phyloP scores from a whole-genome alignment of 1,140 invertebrate genomes.

The Heliothis subflexa region DNA sequence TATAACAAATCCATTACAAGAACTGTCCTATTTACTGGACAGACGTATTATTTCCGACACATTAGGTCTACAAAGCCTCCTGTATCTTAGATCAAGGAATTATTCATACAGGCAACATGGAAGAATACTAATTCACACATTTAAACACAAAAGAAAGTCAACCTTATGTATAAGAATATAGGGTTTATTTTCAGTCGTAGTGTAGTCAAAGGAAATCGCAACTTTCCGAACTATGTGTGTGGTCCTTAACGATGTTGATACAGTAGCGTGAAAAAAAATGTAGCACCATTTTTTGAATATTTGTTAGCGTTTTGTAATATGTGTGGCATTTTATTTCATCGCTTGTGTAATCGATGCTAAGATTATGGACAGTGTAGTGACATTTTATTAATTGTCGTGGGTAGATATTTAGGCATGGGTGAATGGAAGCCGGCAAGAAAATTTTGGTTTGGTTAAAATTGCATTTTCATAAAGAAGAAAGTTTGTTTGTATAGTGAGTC shows the following conservation, averaged over 20 bases:
- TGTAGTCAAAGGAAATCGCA: background rate
- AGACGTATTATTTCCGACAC: slow-evolving; percentile 7
- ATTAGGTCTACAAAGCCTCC: slow-evolving; percentile 1
- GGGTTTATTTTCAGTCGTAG: background rate
- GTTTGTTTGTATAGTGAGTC: too few relatives aligned
- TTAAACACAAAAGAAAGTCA: background rate
- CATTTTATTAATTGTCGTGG: background rate
- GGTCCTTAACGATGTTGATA: slow-evolving; percentile 27
- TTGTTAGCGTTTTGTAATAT: slow-evolving; percentile 16
- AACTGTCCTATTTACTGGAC: slow-evolving; percentile 1
- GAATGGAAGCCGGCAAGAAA: background rate
- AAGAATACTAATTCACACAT: slow-evolving; percentile 29
- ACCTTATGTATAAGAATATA: background rate
- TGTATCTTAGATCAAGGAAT: slow-evolving; percentile 22
- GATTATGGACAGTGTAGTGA: slow-evolving; percentile 10
- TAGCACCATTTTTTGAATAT: slow-evolving; percentile 12
- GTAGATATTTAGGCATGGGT: background rate
- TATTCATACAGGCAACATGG: slow-evolving; percentile 22
- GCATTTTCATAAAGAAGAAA: too few relatives aligned
- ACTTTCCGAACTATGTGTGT: slow-evolving; percentile 8
- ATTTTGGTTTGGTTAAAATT: too few relatives aligned
- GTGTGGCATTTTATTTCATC: slow-evolving; percentile 1
- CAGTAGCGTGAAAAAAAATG: slow-evolving; percentile 27
- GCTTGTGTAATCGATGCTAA: slow-evolving; percentile 11
- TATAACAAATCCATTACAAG: slow-evolving; percentile 8